Evolutionary conservation across 1,140 invertebrate genomes (phyloP), one percentile per base, ranked within the genome.

Genomic region (Pectinophora gossypiella): DNA sequence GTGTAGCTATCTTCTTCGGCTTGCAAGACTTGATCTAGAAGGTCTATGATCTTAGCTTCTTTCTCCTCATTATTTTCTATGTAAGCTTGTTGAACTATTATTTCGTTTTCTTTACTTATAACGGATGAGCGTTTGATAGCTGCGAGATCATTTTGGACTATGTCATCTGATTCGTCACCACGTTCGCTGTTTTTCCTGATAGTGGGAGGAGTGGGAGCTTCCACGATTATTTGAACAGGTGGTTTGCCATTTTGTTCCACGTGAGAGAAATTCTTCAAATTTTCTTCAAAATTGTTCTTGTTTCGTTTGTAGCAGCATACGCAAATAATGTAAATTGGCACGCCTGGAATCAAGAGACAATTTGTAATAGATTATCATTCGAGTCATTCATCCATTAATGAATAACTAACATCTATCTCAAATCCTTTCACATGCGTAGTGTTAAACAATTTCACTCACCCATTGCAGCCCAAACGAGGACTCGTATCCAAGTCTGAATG

Each of bases 401-500:
- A n/a, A n/a, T n/a, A n/a, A n/a, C n/a, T n/a, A n/a, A n/a, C n/a
- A n/a, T n/a, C n/a, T n/a, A n/a, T n/a, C n/a, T n/a, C n/a, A n/a
- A n/a, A n/a, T n/a, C n/a, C n/a, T n/a, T n/a, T n/a, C n/a, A n/a
- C n/a, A n/a, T n/a, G n/a, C n/a, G n/a, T n/a, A n/a, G n/a, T n/a
- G n/a, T n/a, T n/a, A n/a, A n/a, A n/a, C n/a, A n/a, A n/a, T n/a
- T n/a, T 10, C 18, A 21, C 72, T 80, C 81, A 89, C 93, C 93
- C 43, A 94, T 89, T 22, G 89, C 59, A 77, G 97, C 90, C 95
- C 96, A 98, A 40, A 95, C 88, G 0, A 84, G 83, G 65, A 97
- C 94, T 65, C 95, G 90, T 44, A 96, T 92, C 96, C 96, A 98
- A 0, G 96, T 97, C 44, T 92, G 88, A 3, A 88, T 60, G 60